phyloP scores from a whole-genome alignment of 2,888 invertebrate genomes.

The Cheilosia vulpina region DNA sequence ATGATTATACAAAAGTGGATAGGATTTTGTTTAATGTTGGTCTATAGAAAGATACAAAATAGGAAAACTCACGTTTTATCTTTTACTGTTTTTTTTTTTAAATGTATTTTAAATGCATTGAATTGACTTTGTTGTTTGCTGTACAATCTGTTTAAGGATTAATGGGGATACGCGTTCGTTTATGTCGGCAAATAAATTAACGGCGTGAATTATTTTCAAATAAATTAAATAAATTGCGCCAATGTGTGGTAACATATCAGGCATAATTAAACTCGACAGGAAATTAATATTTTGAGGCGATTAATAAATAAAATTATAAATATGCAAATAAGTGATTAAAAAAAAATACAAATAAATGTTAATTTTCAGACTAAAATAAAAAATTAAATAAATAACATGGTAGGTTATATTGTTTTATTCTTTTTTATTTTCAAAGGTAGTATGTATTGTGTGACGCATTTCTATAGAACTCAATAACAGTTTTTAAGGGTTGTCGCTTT shows the following conservation, averaged over 20 bases:
- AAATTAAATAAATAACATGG: too few species aligned
- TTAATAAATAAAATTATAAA: not conserved
- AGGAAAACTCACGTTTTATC: not conserved
- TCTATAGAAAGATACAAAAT: not conserved
- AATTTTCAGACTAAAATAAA: too few species aligned
- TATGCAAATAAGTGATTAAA: not conserved
- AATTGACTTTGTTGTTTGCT: not conserved
- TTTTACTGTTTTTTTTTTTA: too few species aligned
- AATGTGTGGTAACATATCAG: slow-evolving; percentile 5
- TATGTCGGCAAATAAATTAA: slow-evolving; percentile 11
- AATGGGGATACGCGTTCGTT: not conserved
- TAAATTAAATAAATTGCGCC: slow-evolving; percentile 34
- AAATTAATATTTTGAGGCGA: not conserved
- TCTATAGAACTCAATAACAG: too few species aligned
- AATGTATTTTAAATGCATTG: not conserved
- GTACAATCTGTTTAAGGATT: not conserved
- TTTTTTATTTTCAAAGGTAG: too few species aligned
- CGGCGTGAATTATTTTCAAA: slow-evolving; percentile 32
- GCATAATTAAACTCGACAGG: slow-evolving; percentile 32
- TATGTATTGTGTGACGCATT: too few species aligned
- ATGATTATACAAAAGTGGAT: too few species aligned
- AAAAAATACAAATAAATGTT: too few species aligned
- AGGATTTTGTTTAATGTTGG: too few species aligned
- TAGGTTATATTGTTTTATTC: too few species aligned
- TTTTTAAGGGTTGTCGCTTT: too few species aligned